Evolutionary conservation across 2,888 invertebrate species (phyloP).

Genomic region (Cynaeus angustus): DNA sequence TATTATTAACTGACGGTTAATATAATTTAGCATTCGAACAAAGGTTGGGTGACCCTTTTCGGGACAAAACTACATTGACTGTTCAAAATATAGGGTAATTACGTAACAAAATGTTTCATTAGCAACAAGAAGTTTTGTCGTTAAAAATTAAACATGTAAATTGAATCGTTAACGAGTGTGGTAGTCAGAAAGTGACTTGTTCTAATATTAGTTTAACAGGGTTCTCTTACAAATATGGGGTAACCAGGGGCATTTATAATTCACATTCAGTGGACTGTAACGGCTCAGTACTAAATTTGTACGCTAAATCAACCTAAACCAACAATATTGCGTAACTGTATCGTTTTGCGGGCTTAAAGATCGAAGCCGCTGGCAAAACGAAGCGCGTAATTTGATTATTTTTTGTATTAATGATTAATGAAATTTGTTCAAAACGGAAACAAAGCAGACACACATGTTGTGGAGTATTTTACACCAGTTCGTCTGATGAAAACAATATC

Average conservation of each 20-base stretch:
- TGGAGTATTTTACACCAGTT: constrained; percentile 5
- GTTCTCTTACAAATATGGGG: no score
- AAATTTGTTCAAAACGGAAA: constrained; percentile 10
- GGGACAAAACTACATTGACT: neutral
- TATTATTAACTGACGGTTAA: constrained; percentile 15
- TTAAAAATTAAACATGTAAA: no score
- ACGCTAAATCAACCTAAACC: constrained; percentile 47
- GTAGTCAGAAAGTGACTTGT: constrained; percentile 35
- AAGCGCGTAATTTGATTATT: constrained; percentile 25
- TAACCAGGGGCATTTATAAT: constrained; percentile 35
- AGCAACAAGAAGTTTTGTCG: neutral
- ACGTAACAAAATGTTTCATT: constrained; percentile 9
- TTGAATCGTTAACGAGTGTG: neutral
- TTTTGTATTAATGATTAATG: constrained; percentile 19
- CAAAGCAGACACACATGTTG: constrained; percentile 17
- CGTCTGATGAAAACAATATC: neutral
- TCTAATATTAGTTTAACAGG: constrained; percentile 42
- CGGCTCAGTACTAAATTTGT: neutral
- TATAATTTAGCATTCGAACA: constrained; percentile 35
- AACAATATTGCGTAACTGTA: constrained; percentile 39
- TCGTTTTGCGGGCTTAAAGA: no score
- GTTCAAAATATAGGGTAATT: constrained; percentile 13
- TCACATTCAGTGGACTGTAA: constrained; percentile 34
- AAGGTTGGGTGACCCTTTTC: constrained; percentile 31
- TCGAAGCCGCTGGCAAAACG: constrained; percentile 28